These are phyloP conservation scores for Uloborus diversus DNA, from an alignment of 1,140 invertebrate genomes.

Conservation along the genomic window DNA sequence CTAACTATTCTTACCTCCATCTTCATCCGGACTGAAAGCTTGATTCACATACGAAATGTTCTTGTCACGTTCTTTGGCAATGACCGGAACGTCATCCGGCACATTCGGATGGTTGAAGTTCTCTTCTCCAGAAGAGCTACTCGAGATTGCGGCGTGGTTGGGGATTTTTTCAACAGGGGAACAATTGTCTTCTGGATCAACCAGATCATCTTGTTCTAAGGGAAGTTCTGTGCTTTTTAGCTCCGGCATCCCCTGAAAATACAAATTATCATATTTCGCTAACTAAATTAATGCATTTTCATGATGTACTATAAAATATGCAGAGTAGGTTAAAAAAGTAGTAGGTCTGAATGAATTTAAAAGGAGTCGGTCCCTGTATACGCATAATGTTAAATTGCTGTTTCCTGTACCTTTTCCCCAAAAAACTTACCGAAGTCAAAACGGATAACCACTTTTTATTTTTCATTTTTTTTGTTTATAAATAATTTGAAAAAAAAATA, in stretches of 20 bases:
- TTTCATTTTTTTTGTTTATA: no score
- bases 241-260: slow-evolving; percentile 21
- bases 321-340: neutral
- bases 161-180: no score
- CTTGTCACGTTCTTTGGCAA: neutral
- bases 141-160: neutral
- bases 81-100: neutral
- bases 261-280: neutral
- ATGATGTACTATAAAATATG: neutral
- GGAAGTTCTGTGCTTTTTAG: neutral
- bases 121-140: neutral
- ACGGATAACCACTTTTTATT: no score
- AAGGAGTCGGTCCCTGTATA: no score
- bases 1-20: neutral
- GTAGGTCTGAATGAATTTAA: no score
- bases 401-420: no score
- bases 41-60: neutral
- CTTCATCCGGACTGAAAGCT: neutral
- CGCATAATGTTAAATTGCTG: no score
- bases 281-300: neutral
- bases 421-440: no score
- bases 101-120: slow-evolving; percentile 19
- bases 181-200: slow-evolving; percentile 4
- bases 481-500: no score
- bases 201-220: neutral